Conservation (phyloP, 2,888 invertebrate genomes). For the Xiphydria camelus region DNA sequence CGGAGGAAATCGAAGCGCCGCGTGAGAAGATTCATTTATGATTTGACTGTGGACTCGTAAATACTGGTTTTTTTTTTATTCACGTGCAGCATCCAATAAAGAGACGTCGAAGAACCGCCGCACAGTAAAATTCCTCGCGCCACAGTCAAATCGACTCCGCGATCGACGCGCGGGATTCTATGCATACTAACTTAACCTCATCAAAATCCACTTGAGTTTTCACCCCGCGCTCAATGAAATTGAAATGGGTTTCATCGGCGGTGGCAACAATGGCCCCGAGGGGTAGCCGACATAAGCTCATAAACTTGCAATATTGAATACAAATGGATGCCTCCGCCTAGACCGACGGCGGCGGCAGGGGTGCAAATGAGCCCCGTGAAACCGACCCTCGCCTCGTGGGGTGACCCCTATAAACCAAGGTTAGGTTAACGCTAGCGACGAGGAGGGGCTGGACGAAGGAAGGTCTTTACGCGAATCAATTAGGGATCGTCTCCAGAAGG, state of each 20-base stretch:
- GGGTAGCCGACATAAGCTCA: conserved; percentile 48
- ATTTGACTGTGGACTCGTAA: no score
- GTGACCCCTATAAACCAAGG: conserved; percentile 36
- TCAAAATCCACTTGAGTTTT: conserved; percentile 52
- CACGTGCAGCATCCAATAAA: no score
- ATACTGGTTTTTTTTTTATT: no score
- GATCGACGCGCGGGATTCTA: no score
- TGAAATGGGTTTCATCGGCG: conserved; percentile 48
- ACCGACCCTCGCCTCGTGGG: conserved; percentile 12
- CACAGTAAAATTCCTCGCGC: no score
- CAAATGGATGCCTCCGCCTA: conserved; percentile 49
- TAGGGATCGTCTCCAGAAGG: no score
- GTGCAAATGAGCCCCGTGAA: conserved; percentile 49
- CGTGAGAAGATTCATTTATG: no score
- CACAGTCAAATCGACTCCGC: no score
- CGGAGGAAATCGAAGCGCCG: no score
- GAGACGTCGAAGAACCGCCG: no score
- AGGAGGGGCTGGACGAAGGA: conserved; percentile 21
- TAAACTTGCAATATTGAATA: conserved; percentile 59
- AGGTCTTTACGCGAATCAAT: conserved; percentile 9
- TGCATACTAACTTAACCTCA: conserved; percentile 54
- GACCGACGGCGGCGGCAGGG: conserved; percentile 21
- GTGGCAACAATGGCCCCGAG: conserved; percentile 31
- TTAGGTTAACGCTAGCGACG: conserved; percentile 30
- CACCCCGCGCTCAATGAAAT: conserved; percentile 46